Evolutionary conservation across 2,888 invertebrate species (phyloP).

Genomic region (Tenthredo notha): DNA sequence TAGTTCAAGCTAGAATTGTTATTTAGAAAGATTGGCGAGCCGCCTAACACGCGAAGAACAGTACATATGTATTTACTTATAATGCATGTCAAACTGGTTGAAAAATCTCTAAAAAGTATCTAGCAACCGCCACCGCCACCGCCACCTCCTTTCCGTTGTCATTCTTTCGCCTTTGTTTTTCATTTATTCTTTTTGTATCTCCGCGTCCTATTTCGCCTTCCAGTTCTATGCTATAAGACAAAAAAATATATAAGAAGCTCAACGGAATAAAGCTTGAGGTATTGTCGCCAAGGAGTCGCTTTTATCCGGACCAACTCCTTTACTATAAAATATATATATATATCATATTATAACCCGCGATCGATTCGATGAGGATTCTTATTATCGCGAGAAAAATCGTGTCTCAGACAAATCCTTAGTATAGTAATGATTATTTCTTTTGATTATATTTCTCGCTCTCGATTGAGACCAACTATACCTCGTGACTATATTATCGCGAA

Average conservation of each 20-base stretch:
- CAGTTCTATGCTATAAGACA: background rate
- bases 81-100: background rate
- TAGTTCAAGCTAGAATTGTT: conserved; percentile 12
- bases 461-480: background rate
- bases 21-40: conserved; percentile 11
- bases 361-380: conserved; percentile 21
- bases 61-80: background rate
- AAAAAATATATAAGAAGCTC: conserved; percentile 19
- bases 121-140: background rate
- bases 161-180: background rate
- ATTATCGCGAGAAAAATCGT: too few relatives aligned
- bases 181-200: conserved; percentile 9
- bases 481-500: background rate
- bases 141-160: background rate
- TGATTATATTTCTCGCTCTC: background rate
- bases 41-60: background rate
- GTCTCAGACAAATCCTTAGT: background rate
- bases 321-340: background rate
- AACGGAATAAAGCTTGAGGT: conserved; percentile 22
- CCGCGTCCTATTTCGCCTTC: background rate
- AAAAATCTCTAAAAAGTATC: background rate
- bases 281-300: conserved; percentile 38
- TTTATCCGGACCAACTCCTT: conserved; percentile 1
- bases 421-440: background rate
- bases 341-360: background rate